Base-by-base conservation (phyloP, 1,140 invertebrate genomes). In the Ericerus pela region DNA sequence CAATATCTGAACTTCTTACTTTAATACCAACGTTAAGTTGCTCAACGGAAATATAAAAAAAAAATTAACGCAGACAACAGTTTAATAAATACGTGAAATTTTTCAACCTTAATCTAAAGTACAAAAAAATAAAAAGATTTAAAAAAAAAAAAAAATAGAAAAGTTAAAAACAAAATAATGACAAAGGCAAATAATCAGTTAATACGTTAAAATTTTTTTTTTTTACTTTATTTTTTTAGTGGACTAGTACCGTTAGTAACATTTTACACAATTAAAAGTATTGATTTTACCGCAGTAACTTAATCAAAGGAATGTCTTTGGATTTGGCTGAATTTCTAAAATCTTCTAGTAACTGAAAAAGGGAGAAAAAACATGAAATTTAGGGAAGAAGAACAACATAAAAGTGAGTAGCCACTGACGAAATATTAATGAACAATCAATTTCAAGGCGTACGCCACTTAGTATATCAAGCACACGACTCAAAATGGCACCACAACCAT, bases 321-420 rank as follows among this genome's bases (percentile, higher is more conserved):
- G 77, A 79, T 53, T 72, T 70, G 43, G 77, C 74, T 2, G 79
- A 81, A 59, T 74, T 73, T 65, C 71, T 73, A 65, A 80, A 82
- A 59, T 80, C 78, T 61, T 81, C 77, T 43, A 82, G 65, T 36
- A 80, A 68, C 79, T 82, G 70, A 30, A 67, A 70, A 63, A 61
- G 53, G 58, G 61, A 57, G 61, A 63, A 53, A 64, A 36, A 47
- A 58, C 10, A 33, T 22, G 10, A 54, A 54, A 11, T 5, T 20
- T 20, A 51, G 3, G 14, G 11, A 20, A 27, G 2, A 51, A 10
- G 2, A 12, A 11, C 12, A 51, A 24, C 8, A 10, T 43, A 22
- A n/a, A 22, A n/a, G 14, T 8, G 8, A 18, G 10, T 8, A 43
- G 6, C 16, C 6, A 43, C 10, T 43, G 8, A n/a, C 6, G 20